Base-by-base conservation (phyloP, 23 tunicate species). In the Styela plicata region DNA sequence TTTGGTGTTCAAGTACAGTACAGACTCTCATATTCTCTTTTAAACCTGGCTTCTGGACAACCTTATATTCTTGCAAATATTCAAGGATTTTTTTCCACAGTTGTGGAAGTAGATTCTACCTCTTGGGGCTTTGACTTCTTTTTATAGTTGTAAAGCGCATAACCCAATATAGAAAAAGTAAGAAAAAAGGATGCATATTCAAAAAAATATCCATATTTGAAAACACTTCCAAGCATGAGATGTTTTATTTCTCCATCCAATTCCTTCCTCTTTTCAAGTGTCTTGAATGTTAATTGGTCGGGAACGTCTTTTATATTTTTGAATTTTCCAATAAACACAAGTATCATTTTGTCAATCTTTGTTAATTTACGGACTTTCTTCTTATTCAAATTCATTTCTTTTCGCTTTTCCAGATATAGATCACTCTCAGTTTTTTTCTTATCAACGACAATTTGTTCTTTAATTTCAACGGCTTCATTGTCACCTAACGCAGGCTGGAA, bases 101-200 rank as follows among this genome's bases (percentile, higher is more conserved):
- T n/a, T n/a, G n/a, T n/a, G n/a, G n/a, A n/a, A n/a, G n/a, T n/a
- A n/a, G n/a, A n/a, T n/a, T n/a, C n/a, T n/a, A n/a, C n/a, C n/a
- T n/a, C n/a, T n/a, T n/a, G n/a, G n/a, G n/a, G n/a, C n/a, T n/a
- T n/a, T n/a, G n/a, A n/a, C n/a, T n/a, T n/a, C n/a, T 71, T 71
- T 34, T 71, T 71, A 71, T 71, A 71, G 20, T 34, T 18, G 29
- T 71, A 71, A 21, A 71, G 34, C 3, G 77, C 77, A 71, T 28
- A 32, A 3, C 77, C 77, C 35, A 71, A 29, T 13, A 71, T 3
- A 34, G 35, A 30, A 71, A 71, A 71, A 26, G 77, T 71, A 13
- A 71, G 5, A 36, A 71, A 71, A 17, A 71, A 71, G 16, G 77
- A 71, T 3, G 77, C 77, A 71, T 71, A 71, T 29, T 71, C 77